These are phyloP conservation scores for Uria lomvia DNA, from an alignment of 2,113 vertebrate species.

Conservation along the genomic window DNA sequence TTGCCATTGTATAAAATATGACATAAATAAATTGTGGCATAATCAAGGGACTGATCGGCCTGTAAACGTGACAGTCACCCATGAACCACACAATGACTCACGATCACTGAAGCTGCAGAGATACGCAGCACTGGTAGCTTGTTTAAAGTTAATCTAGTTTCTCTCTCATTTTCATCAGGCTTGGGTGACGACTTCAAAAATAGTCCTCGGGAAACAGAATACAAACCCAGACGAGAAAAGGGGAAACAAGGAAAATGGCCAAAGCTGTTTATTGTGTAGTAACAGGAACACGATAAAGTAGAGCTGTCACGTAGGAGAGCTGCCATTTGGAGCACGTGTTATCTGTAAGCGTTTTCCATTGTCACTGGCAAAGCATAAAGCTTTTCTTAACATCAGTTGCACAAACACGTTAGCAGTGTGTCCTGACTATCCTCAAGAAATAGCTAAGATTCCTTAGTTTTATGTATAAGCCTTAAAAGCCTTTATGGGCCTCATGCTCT, in stretches of 20 bases:
- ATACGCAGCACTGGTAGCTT: not conserved
- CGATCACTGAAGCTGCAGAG: not conserved
- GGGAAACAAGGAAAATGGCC: not conserved
- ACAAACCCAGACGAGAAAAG: not conserved
- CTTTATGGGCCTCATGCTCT: not conserved
- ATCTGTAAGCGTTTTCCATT: not conserved
- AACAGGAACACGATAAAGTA: not conserved
- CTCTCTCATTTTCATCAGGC: conserved; percentile 33
- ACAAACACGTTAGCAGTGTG: not conserved
- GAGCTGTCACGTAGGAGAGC: rapidly evolving
- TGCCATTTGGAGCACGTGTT: not conserved
- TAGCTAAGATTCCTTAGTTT: not conserved
- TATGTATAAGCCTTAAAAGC: not conserved
- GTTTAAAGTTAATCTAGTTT: conserved; percentile 49
- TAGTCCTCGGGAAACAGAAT: not conserved
- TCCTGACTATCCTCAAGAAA: not conserved
- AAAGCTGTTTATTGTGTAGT: not conserved
- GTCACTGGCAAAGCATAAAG: not conserved
- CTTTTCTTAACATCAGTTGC: not conserved
- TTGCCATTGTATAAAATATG: conserved; percentile 27
- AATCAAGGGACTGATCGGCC: conserved; percentile 24
- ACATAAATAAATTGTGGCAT: conserved; percentile 36
- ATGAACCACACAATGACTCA: conserved; percentile 41
- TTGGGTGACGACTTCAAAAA: conserved; percentile 40
- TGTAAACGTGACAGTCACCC: not conserved